A percentile compares a stretch with the other conserved stretches of the same genome.
These are phyloP conservation scores for Meda fulgida DNA, from an alignment of 2,797 vertebrate species.

Conservation along the genomic window DNA sequence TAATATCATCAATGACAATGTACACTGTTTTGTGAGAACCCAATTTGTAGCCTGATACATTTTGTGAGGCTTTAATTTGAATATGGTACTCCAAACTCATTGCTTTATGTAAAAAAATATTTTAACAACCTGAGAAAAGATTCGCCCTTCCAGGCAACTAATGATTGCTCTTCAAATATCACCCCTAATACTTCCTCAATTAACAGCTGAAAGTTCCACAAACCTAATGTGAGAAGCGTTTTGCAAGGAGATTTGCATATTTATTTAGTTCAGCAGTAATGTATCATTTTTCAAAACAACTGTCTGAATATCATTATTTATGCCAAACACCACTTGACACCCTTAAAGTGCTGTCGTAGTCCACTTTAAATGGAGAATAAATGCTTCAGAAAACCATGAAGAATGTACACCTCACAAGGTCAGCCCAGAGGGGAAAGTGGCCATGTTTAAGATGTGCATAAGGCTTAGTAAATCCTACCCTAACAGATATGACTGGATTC, in stretches of 20 bases:
- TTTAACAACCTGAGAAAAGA: background rate
- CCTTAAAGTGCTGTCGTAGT: background rate
- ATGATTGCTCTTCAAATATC: background rate
- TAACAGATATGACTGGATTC: background rate
- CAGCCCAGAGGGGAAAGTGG: background rate
- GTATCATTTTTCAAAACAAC: background rate
- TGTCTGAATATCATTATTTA: background rate
- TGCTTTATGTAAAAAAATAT: no score
- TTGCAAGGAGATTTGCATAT: constrained; percentile 11
- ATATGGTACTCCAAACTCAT: background rate
- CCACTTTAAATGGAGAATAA: constrained; percentile 9
- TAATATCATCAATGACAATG: background rate
- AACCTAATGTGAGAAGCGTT: background rate
- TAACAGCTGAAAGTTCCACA: constrained; percentile 10
- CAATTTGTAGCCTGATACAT: background rate
- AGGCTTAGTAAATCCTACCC: background rate
- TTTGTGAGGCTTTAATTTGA: constrained; percentile 9
- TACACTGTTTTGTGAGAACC: background rate
- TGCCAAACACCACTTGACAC: constrained; percentile 21
- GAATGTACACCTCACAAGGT: background rate
- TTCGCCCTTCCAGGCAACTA: background rate
- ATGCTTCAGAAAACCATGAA: background rate
- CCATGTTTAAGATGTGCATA: background rate
- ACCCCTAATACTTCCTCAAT: background rate
- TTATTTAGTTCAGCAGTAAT: constrained; percentile 25